phyloP scores from a whole-genome alignment of 2,888 invertebrate genomes.

The Autographa pulchrina region DNA sequence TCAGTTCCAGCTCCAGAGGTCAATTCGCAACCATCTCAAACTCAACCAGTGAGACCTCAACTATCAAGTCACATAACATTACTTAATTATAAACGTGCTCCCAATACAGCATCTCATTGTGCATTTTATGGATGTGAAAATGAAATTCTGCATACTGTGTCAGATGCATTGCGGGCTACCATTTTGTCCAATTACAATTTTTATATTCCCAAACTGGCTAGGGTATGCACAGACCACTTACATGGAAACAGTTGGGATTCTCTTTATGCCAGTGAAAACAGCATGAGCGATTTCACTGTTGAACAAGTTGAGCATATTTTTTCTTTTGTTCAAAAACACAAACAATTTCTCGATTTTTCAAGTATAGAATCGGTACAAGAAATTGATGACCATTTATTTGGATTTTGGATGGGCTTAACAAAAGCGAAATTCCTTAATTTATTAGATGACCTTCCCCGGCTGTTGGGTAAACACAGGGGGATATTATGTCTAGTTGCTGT shows the following conservation, averaged over 20 bases:
- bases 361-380: background rate
- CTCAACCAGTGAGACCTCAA: conserved; percentile 5
- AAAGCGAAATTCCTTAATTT: conserved; percentile 7
- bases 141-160: conserved; percentile 5
- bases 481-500: conserved; percentile 1
- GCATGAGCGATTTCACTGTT: background rate
- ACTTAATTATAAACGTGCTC: conserved; percentile 10
- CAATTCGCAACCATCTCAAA: conserved; percentile 1
- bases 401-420: conserved; percentile 7
- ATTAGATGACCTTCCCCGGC: background rate
- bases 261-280: background rate
- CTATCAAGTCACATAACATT: conserved; percentile 8
- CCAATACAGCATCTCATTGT: conserved; percentile 10
- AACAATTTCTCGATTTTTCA: background rate
- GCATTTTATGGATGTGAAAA: conserved; percentile 7
- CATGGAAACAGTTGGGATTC: conserved; percentile 3
- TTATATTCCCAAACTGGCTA: conserved; percentile 22
- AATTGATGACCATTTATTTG: conserved; percentile 5
- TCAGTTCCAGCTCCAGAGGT: conserved; percentile 2
- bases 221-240: conserved; percentile 19
- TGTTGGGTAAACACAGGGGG: background rate
- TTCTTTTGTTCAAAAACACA: background rate
- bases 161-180: conserved; percentile 8
- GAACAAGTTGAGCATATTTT: conserved; percentile 3
- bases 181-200: conserved; percentile 11